phyloP scores from a whole-genome alignment of 2,797 vertebrate genomes.

The Podarcis lilfordi region DNA sequence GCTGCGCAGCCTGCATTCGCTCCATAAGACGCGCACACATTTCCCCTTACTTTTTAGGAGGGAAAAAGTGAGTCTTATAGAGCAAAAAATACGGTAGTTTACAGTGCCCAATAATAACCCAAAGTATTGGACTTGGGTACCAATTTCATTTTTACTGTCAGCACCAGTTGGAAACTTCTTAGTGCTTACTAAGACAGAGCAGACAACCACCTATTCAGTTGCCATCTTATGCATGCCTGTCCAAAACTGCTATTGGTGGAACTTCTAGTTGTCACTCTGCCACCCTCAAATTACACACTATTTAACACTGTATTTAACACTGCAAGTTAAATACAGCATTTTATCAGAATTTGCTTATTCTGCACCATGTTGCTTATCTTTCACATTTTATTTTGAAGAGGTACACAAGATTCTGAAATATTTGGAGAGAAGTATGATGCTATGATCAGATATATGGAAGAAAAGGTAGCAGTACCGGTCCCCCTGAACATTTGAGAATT shows the following conservation, averaged over 20 bases:
- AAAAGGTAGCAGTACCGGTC: neutral
- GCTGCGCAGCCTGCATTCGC: too few species aligned
- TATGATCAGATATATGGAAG: neutral
- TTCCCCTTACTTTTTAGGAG: too few species aligned
- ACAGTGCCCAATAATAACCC: rapidly evolving
- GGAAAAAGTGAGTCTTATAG: too few species aligned
- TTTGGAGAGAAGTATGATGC: neutral
- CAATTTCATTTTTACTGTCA: rapidly evolving
- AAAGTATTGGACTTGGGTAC: rapidly evolving
- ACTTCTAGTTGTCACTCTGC: too few species aligned
- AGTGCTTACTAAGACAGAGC: neutral
- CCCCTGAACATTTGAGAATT: neutral
- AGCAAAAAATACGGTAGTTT: neutral
- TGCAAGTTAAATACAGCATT: neutral
- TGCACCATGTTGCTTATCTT: neutral
- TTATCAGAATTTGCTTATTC: neutral
- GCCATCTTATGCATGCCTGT: neutral
- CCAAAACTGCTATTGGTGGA: neutral
- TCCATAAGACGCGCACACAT: too few species aligned
- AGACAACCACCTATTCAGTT: neutral
- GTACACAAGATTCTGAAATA: neutral
- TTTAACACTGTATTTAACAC: too few species aligned
- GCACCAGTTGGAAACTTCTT: neutral
- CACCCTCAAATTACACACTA: neutral
- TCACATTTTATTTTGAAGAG: neutral